These are phyloP conservation scores for Columba livia DNA, from an alignment of 2,113 vertebrate genomes.

Conservation along the genomic window DNA sequence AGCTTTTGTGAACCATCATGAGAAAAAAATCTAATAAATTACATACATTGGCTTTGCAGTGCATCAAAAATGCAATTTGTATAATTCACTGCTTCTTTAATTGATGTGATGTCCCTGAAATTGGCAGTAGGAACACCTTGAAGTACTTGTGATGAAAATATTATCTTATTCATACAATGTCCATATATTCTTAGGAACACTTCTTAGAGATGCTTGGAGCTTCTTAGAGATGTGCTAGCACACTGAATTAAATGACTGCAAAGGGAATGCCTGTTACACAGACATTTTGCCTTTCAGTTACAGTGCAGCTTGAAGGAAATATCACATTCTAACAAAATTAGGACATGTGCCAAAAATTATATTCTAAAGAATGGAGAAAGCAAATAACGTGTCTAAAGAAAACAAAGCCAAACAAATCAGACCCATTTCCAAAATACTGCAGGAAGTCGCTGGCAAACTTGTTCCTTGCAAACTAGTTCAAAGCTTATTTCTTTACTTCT, in stretches of 20 bases:
- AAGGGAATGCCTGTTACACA: background rate
- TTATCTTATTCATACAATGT: background rate
- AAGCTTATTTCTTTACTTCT: background rate
- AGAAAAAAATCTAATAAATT: background rate
- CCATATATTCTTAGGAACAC: background rate
- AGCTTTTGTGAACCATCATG: background rate
- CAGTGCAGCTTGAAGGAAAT: background rate
- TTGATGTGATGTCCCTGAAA: background rate
- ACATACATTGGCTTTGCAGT: accelerated
- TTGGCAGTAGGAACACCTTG: background rate
- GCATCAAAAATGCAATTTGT: background rate
- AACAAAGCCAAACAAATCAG: background rate
- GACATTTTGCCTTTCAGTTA: background rate
- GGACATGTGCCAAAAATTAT: background rate
- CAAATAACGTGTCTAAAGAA: background rate
- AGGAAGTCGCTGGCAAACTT: background rate
- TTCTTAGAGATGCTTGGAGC: background rate
- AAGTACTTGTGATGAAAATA: background rate
- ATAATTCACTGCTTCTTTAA: background rate
- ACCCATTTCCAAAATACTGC: background rate
- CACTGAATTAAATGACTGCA: background rate
- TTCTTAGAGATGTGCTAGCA: background rate
- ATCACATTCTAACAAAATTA: background rate
- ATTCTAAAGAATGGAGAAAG: background rate
- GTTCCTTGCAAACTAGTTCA: background rate